Evolutionary conservation across 2,113 vertebrate species (phyloP).

Genomic region (Actenoides lindsayi): DNA sequence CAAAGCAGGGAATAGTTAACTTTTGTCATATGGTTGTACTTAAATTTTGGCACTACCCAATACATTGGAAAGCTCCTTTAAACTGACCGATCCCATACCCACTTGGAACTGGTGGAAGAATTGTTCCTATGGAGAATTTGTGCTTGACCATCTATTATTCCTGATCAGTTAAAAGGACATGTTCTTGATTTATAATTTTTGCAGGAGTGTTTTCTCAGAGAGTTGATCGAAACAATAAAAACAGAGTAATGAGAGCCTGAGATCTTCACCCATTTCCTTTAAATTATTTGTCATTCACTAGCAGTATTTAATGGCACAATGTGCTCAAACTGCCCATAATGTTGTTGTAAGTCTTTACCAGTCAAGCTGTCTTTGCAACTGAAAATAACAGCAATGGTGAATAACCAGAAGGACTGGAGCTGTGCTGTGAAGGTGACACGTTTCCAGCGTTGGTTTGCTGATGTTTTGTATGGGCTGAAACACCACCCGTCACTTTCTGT

Average conservation of each 20-base stretch:
- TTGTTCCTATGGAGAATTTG: neutral
- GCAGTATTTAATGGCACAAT: neutral
- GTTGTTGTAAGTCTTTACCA: neutral
- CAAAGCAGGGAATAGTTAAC: neutral
- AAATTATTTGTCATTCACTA: neutral
- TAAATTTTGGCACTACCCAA: neutral
- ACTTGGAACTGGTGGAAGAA: neutral
- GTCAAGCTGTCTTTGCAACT: neutral
- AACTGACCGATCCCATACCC: neutral
- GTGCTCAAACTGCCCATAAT: neutral
- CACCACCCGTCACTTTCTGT: conserved; percentile 10
- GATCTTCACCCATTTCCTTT: neutral
- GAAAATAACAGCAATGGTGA: conserved; percentile 15
- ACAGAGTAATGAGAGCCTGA: neutral
- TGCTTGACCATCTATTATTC: neutral
- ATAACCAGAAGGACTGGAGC: neutral
- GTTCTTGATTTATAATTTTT: neutral
- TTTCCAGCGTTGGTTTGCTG: conserved; percentile 19
- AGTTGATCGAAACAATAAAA: neutral
- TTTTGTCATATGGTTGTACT: neutral
- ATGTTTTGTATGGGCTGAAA: neutral
- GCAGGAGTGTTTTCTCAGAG: neutral
- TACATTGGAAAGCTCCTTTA: neutral
- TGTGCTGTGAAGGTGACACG: neutral
- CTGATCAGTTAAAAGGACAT: neutral